phyloP scores from a whole-genome alignment of 2,888 invertebrate species.

The Brassicogethes aeneus region DNA sequence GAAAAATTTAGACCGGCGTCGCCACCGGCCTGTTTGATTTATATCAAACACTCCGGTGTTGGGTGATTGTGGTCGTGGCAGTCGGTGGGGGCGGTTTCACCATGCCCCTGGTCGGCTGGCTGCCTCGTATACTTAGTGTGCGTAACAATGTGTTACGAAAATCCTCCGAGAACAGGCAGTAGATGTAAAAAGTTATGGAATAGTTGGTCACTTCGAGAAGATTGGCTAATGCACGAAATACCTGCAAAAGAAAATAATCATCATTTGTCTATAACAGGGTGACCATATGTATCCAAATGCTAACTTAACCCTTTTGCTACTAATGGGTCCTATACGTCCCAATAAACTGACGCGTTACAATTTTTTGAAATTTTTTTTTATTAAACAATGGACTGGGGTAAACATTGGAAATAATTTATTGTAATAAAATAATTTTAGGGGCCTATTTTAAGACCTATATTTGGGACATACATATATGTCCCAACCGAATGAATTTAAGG shows the following conservation, averaged over 20 bases:
- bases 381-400: too few species aligned
- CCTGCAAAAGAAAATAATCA: slow-evolving; percentile 36
- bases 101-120: slow-evolving; percentile 26
- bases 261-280: neutral
- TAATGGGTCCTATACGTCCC: too few species aligned
- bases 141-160: slow-evolving; percentile 60
- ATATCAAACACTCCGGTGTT: slow-evolving; percentile 37
- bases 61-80: slow-evolving; percentile 37
- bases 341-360: too few species aligned
- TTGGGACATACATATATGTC: too few species aligned
- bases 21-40: slow-evolving; percentile 26
- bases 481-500: too few species aligned
- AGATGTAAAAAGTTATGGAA: slow-evolving; percentile 70
- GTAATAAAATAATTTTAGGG: too few species aligned
- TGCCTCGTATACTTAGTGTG: slow-evolving; percentile 53
- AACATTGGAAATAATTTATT: too few species aligned
- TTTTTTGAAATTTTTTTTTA: too few species aligned
- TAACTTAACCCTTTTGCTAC: neutral
- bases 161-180: slow-evolving; percentile 69
- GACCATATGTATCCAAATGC: neutral
- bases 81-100: slow-evolving; percentile 33
- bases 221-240: slow-evolving; percentile 63
- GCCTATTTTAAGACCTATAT: too few species aligned
- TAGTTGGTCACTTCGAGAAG: slow-evolving; percentile 67
- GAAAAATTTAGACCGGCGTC: slow-evolving; percentile 25